phyloP scores from a whole-genome alignment of 1,140 invertebrate species.

The Leptopilina boulardi region DNA sequence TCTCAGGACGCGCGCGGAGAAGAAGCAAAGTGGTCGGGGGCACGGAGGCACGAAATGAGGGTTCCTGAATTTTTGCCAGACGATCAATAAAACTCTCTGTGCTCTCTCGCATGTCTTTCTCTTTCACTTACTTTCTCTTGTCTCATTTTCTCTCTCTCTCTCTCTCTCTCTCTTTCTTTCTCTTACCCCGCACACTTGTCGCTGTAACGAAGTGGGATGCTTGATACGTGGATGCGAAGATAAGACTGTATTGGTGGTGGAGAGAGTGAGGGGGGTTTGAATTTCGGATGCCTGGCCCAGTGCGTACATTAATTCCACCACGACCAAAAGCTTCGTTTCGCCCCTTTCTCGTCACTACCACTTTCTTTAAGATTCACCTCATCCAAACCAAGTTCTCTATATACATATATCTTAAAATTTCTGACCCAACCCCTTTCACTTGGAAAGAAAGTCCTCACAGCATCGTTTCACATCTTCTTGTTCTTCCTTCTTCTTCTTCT shows the following conservation, averaged over 20 bases:
- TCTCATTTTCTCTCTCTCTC: slow-evolving; percentile 46
- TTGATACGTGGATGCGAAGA: slow-evolving; percentile 41
- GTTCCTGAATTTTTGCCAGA: slow-evolving; percentile 76
- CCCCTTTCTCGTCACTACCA: slow-evolving; percentile 50
- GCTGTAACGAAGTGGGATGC: slow-evolving; percentile 75
- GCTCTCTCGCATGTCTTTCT: slow-evolving; percentile 61
- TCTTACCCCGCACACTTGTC: slow-evolving; percentile 66
- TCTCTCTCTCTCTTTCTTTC: slow-evolving; percentile 48
- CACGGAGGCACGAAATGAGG: slow-evolving; percentile 72
- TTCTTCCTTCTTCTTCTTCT: slow-evolving; percentile 50
- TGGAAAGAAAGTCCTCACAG: slow-evolving; percentile 50
- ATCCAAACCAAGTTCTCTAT: not conserved
- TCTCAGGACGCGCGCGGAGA: slow-evolving; percentile 53
- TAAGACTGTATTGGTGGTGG: slow-evolving; percentile 53
- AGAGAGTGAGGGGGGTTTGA: slow-evolving; percentile 63
- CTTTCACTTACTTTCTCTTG: slow-evolving; percentile 48
- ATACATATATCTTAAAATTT: slow-evolving; percentile 1
- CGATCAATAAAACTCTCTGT: slow-evolving; percentile 77
- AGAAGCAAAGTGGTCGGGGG: too few species aligned
- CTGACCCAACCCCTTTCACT: slow-evolving; percentile 38
- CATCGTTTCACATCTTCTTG: slow-evolving; percentile 62
- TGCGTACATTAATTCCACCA: slow-evolving; percentile 76
- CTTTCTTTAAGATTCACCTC: slow-evolving; percentile 36
- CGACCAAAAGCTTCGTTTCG: slow-evolving; percentile 64
- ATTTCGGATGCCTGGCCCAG: slow-evolving; percentile 70